Evolutionary conservation across 2,888 invertebrate species (phyloP), one percentile per base, ranked within the genome.

Genomic region (Graphium colonna): DNA sequence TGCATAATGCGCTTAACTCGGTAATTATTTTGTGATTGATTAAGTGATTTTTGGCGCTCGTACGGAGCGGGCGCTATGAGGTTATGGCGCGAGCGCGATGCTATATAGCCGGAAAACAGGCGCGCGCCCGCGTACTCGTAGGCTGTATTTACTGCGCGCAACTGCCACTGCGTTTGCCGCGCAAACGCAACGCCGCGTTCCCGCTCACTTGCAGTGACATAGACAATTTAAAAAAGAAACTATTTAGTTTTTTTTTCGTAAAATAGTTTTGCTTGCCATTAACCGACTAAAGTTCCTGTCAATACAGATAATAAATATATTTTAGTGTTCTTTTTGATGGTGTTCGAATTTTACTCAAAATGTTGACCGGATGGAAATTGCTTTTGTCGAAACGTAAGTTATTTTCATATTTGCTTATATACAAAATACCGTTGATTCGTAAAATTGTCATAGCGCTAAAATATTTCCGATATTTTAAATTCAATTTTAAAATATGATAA

Each of bases 341-440:
- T 45, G 54, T 5, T 44, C 17, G 28, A 36, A 38, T 45, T 40
- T 10, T 48, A 59, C 47, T 44, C 59, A 81, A 73, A 60, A 89
- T 89, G 88, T 79, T 89, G 73, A 75, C 72, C 57, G 88, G 88
- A 28, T 88, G 88, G 88, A 82, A 81, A 69, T 72, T 87, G 46
- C 60, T 86, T 62, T 71, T 87, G 52, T 89, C 88, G 1, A 87
- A 86, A 65, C 58, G 88, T 89, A 67, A 88, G 88, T 84, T 56
- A 45, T 50, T 44, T 57, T 33, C 3, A 36, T 36, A n/a, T 36
- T 33, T 26, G 4, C 7, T 5, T 26, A 26, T 3, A 12, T 48
- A n/a, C n/a, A n/a, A n/a, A n/a, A n/a, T n/a, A n/a, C n/a, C n/a
- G n/a, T n/a, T n/a, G n/a, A n/a, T n/a, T n/a, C n/a, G n/a, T n/a